A percentile compares a stretch with the other conserved stretches of the same genome.
Conservation (phyloP, 2,797 vertebrate species). For the Bufotes viridis region DNA sequence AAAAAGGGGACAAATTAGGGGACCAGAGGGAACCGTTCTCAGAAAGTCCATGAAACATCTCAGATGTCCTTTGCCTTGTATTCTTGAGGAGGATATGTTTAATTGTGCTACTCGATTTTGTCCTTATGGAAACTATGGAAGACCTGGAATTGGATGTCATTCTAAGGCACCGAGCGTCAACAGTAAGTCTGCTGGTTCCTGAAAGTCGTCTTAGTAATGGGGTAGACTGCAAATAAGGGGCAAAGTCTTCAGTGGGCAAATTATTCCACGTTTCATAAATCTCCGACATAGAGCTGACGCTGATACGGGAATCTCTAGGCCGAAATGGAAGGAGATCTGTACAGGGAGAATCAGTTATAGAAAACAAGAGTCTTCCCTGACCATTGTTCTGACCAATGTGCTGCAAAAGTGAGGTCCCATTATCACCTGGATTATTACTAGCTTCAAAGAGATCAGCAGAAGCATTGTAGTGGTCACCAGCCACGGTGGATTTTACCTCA, state of each 20-base stretch:
- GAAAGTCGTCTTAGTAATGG: constrained; percentile 69
- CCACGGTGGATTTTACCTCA: background rate
- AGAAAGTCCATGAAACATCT: background rate
- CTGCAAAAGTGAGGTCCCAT: constrained; percentile 24
- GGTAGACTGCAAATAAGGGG: constrained; percentile 77
- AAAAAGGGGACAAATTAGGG: background rate
- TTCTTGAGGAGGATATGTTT: constrained; percentile 64
- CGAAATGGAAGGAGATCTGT: constrained; percentile 9
- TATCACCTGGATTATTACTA: constrained; percentile 54
- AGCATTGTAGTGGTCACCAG: constrained; percentile 67
- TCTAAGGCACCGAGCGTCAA: no score
- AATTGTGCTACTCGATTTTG: constrained; percentile 62
- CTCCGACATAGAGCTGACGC: background rate
- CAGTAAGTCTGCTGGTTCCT: constrained; percentile 4
- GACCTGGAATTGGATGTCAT: background rate
- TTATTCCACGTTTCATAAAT: background rate
- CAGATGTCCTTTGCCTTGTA: background rate
- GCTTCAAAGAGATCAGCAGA: constrained; percentile 79
- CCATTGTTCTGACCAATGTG: background rate
- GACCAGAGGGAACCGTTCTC: background rate
- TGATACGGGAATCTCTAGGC: background rate
- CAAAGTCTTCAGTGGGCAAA: constrained; percentile 64
- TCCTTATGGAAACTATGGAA: constrained; percentile 62
- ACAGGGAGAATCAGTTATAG: background rate
- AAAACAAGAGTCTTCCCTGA: background rate